Percentiles rank a stretch among this genome's conserved stretches.
These are phyloP conservation scores for Montipora foliosa DNA, from an alignment of 64 coral and sea anemone species.

Conservation along the genomic window DNA sequence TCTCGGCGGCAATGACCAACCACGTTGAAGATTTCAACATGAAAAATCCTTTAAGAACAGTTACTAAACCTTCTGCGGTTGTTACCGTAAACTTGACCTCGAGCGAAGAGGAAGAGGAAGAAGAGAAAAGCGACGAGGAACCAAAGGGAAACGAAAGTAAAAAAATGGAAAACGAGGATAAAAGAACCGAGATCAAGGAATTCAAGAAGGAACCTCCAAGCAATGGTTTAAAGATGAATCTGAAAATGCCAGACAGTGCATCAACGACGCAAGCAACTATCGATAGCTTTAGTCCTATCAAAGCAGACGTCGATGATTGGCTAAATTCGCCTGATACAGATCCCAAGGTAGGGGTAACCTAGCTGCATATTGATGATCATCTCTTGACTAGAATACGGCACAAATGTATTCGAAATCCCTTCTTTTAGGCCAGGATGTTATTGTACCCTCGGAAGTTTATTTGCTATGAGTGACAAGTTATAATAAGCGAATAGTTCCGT, in stretches of 20 bases:
- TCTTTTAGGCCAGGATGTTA: too few relatives aligned
- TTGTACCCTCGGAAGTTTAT: too few relatives aligned
- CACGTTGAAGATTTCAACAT: slow-evolving; percentile 45
- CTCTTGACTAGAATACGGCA: too few relatives aligned
- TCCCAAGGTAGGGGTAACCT: slow-evolving; percentile 29
- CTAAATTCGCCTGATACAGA: slow-evolving; percentile 84
- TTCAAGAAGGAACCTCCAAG: background rate
- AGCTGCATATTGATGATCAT: too few relatives aligned
- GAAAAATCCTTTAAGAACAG: background rate
- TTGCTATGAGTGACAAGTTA: too few relatives aligned
- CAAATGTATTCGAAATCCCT: too few relatives aligned
- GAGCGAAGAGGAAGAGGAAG: slow-evolving; percentile 69
- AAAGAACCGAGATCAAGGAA: slow-evolving; percentile 37
- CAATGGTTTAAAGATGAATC: background rate
- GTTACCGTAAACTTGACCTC: slow-evolving; percentile 63
- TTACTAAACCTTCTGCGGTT: slow-evolving; percentile 9
- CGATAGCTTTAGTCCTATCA: slow-evolving; percentile 38
- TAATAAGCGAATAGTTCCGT: too few relatives aligned
- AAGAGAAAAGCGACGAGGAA: background rate
- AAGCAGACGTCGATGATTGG: slow-evolving; percentile 83
- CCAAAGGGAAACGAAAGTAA: background rate
- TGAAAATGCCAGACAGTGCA: slow-evolving; percentile 9
- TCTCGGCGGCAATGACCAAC: slow-evolving; percentile 7
- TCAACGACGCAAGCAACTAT: background rate
- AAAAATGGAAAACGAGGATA: slow-evolving; percentile 19